Conservation (phyloP, 2,888 invertebrate genomes). For the Hypomecis punctinalis region DNA sequence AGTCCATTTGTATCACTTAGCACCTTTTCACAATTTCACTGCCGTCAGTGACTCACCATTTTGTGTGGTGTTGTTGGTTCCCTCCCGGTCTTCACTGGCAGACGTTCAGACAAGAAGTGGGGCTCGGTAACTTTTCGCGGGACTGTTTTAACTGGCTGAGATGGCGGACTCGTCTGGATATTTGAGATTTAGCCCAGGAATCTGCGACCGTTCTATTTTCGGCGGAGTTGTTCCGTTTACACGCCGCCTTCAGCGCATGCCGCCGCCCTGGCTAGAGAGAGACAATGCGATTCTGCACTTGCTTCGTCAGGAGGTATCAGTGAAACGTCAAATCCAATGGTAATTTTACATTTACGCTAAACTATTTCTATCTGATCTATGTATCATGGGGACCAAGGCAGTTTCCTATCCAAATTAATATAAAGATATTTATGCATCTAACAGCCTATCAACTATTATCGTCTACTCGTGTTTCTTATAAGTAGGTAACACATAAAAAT, state of each 20-base stretch:
- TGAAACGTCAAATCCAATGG: constrained; percentile 73
- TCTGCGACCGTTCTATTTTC: constrained; percentile 84
- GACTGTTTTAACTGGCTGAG: constrained; percentile 90
- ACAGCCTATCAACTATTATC: not conserved
- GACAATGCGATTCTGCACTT: constrained; percentile 63
- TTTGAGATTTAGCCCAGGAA: constrained; percentile 87
- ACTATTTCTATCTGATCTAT: constrained; percentile 81
- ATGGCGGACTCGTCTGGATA: constrained; percentile 88
- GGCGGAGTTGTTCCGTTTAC: constrained; percentile 70
- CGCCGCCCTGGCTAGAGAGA: constrained; percentile 60
- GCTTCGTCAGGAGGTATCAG: constrained; percentile 52
- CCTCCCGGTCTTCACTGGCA: constrained; percentile 89
- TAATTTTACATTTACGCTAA: constrained; percentile 81
- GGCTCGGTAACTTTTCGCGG: constrained; percentile 87
- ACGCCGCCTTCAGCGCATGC: constrained; percentile 61
- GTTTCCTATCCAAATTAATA: constrained; percentile 41
- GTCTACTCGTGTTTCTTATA: constrained; percentile 19
- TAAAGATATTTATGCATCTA: constrained; percentile 3
- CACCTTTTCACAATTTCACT: constrained; percentile 80
- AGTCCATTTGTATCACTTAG: constrained; percentile 76
- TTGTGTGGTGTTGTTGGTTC: constrained; percentile 87
- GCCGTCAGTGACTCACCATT: constrained; percentile 86
- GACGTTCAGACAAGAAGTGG: constrained; percentile 92
- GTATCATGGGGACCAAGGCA: constrained; percentile 65
- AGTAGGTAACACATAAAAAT: not conserved